Percentiles rank a stretch among this genome's conserved stretches.
Evolutionary conservation across 2,888 invertebrate species (phyloP).

Genomic region (Apamea monoglypha): DNA sequence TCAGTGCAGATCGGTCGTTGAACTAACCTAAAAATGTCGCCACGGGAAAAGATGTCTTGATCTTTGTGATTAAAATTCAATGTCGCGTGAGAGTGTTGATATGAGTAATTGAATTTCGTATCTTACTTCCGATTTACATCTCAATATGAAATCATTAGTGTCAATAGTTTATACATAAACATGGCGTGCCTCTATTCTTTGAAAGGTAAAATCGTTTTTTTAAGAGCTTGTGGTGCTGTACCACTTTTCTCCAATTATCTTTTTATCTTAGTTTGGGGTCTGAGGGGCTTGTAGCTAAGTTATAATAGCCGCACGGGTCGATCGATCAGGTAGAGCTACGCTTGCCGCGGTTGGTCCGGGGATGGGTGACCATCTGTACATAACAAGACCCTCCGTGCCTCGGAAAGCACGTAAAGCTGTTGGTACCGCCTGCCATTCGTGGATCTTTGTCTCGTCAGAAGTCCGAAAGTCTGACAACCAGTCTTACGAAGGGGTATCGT

Average conservation of each 20-base stretch:
- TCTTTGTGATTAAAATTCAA: neutral
- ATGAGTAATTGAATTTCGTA: conserved; percentile 11
- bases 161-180: neutral
- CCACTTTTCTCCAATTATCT: neutral
- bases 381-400: too few species aligned
- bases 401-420: too few species aligned
- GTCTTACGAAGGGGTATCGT: too few species aligned
- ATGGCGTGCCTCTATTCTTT: neutral
- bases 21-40: conserved; percentile 45
- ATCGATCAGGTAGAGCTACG: too few species aligned
- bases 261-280: neutral
- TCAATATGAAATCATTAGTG: conserved; percentile 24
- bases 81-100: conserved; percentile 7
- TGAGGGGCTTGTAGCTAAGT: too few species aligned
- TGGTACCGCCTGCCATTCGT: too few species aligned
- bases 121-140: conserved; percentile 29
- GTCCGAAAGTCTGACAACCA: too few species aligned
- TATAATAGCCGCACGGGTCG: too few species aligned
- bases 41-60: conserved; percentile 25
- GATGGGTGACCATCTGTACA: too few species aligned
- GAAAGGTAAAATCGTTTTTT: neutral
- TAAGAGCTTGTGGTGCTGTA: neutral
- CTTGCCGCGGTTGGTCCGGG: too few species aligned
- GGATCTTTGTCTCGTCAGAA: too few species aligned
- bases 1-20: conserved; percentile 39